Base-by-base conservation (phyloP, 2,113 vertebrate species). In the Oxyura jamaicensis region DNA sequence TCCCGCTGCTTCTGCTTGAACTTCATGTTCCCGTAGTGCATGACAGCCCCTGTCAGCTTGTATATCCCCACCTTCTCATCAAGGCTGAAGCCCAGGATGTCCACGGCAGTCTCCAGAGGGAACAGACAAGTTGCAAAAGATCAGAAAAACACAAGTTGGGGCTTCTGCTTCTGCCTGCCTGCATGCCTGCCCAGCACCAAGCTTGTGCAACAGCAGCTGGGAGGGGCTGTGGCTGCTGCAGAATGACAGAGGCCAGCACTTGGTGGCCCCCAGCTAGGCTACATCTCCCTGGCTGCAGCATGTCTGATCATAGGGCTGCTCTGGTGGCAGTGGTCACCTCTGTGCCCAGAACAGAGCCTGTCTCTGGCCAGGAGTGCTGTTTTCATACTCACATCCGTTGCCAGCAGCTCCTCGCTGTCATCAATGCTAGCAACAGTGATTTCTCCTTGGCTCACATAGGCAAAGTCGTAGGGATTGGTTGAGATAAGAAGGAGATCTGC, bases 401-500 rank as follows among this genome's bases (percentile, higher is more conserved):
- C 98, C 93, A 98, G 50, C 26, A 98, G 83, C 77, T 98, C 98
- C 62, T 98, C 98, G 0, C 97, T 95, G 67, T 98, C 98, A 0
- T 98, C 92, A 0, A 98, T 99, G 83, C 98, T 99, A 81, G 98
- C 98, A 19, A 99, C 98, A 0, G 96, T 97, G 96, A 99, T 79
- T 84, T 98, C 98, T 93, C 98, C 98, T 94, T 98, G 98, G 86
- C 98, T 98, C 83, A 98, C 95, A 0, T 98, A 98, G 36, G 95
- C 95, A 65, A 97, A 98, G 94, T 99, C 98, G 0, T 98, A 99
- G 48, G 98, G 98, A 67, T 99, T 99, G 97, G 98, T 99, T 63
- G 98, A 98, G 96, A 98, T 98, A 7, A 98, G 98, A n/a, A 99
- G 98, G 96, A 98, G 92, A 79, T 98, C 98, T 98, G 94, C 18